Evolutionary conservation across 2,113 vertebrate species (phyloP).

Genomic region (Parotia lawesii): DNA sequence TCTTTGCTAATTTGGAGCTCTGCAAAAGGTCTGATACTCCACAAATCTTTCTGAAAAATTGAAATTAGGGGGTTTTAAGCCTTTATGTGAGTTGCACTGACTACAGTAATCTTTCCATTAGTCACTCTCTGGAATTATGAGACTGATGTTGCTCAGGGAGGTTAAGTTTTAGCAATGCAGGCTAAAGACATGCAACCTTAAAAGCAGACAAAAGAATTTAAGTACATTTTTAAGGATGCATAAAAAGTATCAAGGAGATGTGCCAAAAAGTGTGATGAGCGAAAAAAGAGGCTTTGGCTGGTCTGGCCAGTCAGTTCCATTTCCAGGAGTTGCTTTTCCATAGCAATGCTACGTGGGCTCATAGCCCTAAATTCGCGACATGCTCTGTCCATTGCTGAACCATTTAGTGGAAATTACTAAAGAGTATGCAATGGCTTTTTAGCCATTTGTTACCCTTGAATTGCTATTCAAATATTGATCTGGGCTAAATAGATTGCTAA

Average conservation of each 20-base stretch:
- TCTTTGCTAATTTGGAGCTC: not conserved
- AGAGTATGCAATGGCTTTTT: conserved; percentile 6
- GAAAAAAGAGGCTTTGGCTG: not conserved
- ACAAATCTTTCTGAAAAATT: not conserved
- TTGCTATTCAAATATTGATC: conserved; percentile 53
- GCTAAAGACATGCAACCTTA: not conserved
- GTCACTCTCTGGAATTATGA: not conserved
- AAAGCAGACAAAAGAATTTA: not conserved
- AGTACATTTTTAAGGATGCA: not conserved
- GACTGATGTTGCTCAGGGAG: not conserved
- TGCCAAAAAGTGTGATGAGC: not conserved
- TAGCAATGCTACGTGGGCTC: not conserved
- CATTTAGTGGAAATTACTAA: conserved; percentile 26
- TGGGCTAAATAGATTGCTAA: conserved; percentile 42
- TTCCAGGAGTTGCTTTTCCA: not conserved
- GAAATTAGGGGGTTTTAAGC: not conserved
- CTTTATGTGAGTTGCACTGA: not conserved
- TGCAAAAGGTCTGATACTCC: not conserved
- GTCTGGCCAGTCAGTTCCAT: not conserved
- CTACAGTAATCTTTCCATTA: not conserved
- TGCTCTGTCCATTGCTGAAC: not conserved
- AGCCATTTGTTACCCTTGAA: conserved; percentile 24
- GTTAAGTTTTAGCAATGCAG: not conserved
- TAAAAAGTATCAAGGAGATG: not conserved
- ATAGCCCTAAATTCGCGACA: not conserved